Conservation (phyloP, 2,888 invertebrate genomes). For the Amaurobius ferox region DNA sequence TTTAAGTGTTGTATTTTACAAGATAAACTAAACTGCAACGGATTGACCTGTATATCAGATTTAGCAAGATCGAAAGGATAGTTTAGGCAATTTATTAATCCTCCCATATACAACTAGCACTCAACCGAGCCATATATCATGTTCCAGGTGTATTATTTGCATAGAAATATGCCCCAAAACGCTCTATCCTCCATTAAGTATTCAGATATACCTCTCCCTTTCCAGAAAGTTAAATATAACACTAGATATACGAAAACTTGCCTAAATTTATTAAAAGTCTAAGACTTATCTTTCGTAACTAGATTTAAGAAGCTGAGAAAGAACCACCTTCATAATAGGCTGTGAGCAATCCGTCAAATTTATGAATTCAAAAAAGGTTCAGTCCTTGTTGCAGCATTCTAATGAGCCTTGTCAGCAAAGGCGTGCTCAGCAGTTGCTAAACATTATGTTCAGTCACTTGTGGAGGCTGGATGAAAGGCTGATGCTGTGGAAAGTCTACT, state of each 20-base stretch:
- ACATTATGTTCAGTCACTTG: slow-evolving; percentile 4
- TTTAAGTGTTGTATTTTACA: too few species aligned
- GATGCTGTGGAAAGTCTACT: too few species aligned
- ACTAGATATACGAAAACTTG: slow-evolving; percentile 21
- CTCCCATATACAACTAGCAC: neutral
- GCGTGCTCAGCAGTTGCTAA: slow-evolving; percentile 5
- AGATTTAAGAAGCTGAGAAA: slow-evolving; percentile 12
- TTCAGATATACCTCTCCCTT: slow-evolving; percentile 10
- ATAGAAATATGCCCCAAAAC: slow-evolving; percentile 8
- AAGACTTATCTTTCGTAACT: slow-evolving; percentile 17
- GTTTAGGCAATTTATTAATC: neutral
- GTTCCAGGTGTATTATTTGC: neutral
- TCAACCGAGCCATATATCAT: neutral
- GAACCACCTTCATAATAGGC: neutral
- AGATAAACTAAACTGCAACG: too few species aligned
- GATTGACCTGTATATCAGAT: neutral
- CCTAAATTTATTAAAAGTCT: slow-evolving; percentile 25
- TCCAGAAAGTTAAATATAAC: slow-evolving; percentile 23
- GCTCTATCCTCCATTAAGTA: neutral
- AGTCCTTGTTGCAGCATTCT: neutral
- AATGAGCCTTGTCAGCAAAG: slow-evolving; percentile 3
- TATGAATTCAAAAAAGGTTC: slow-evolving; percentile 6
- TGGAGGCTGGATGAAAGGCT: neutral
- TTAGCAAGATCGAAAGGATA: neutral
- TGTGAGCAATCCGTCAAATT: slow-evolving; percentile 34